Base-by-base conservation (phyloP, 2,113 vertebrate species). In the Indri indri region DNA sequence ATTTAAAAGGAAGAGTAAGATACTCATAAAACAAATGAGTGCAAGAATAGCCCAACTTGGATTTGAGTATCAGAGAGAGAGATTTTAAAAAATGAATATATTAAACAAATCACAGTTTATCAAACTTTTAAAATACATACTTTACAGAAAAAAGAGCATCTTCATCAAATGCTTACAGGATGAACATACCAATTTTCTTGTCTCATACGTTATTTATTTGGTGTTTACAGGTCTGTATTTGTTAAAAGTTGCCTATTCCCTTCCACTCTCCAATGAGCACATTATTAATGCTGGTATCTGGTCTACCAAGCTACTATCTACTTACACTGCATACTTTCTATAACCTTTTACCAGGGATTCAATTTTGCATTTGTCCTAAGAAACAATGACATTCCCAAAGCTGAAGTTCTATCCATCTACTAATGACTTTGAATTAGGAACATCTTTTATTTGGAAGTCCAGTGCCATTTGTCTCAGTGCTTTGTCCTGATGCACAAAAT, bases 381-480 rank as follows among this genome's bases (percentile, higher is more conserved):
- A 90, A 71, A 93, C 59, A 61, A 27, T 61, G 12, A 27, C 9
- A 11, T 61, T 61, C 59, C 59, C 27, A 61, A 61, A 61, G 59
- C 6, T 61, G 59, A 61, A 61, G 25, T 61, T 61, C 59, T 61
- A 27, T 61, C 25, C 25, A 27, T 61, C 25, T 25, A 61, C 59
- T 96, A 99, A 98, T 10, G 99, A 99, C 79, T 99, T 99, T 90
- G 99, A 98, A 98, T 99, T 99, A 8, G 99, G 99, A 73, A 99
- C 98, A 45, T 99, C 99, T 88, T 82, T 99, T 42, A 99, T 98
- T 98, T 99, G 98, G 96, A 99, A 97, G 96, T 99, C 99, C 98
- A 99, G 96, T 94, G 99, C 97, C 99, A 99, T 99, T 98, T 99
- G 99, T 61, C 88, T 99, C 99, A 92, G 99, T 52, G 99, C 99